A percentile compares a stretch with the other conserved stretches of the same genome.
Evolutionary conservation across 2,113 vertebrate species (phyloP).

Genomic region (Sinocyclocheilus grahami): DNA sequence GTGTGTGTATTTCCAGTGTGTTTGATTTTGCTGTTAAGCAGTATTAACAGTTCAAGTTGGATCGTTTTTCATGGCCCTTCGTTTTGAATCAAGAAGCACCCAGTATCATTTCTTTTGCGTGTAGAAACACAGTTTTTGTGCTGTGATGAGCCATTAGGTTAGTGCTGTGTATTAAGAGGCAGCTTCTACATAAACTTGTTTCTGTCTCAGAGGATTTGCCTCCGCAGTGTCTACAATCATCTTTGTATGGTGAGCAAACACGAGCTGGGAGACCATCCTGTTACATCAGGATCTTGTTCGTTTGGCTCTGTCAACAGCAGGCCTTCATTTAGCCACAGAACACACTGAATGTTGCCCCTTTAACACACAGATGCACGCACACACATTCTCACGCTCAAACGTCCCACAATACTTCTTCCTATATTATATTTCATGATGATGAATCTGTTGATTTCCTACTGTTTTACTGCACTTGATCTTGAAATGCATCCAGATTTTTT

Average conservation of each 20-base stretch:
- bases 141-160: not conserved
- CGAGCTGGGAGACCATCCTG: slow-evolving; percentile 71
- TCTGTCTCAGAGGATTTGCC: slow-evolving; percentile 63
- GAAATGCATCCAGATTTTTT: too few relatives aligned
- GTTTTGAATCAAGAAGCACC: too few relatives aligned
- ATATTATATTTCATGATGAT: not conserved
- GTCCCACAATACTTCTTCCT: not conserved
- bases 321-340: slow-evolving; percentile 55
- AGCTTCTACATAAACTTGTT: slow-evolving; percentile 65
- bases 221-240: slow-evolving; percentile 64
- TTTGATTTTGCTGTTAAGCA: too few relatives aligned
- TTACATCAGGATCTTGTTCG: slow-evolving; percentile 80
- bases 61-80: too few relatives aligned
- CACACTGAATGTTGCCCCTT: slow-evolving; percentile 20
- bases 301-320: slow-evolving; percentile 76
- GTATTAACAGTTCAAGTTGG: too few relatives aligned
- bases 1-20: too few relatives aligned
- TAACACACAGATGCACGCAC: not conserved
- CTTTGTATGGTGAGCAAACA: slow-evolving; percentile 75
- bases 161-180: slow-evolving; percentile 58
- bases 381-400: not conserved
- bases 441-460: not conserved
- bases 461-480: not conserved
- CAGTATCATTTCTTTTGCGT: not conserved
- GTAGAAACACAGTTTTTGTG: not conserved